Conservation (phyloP, 2,113 vertebrate species). For the Pithys albifrons region DNA sequence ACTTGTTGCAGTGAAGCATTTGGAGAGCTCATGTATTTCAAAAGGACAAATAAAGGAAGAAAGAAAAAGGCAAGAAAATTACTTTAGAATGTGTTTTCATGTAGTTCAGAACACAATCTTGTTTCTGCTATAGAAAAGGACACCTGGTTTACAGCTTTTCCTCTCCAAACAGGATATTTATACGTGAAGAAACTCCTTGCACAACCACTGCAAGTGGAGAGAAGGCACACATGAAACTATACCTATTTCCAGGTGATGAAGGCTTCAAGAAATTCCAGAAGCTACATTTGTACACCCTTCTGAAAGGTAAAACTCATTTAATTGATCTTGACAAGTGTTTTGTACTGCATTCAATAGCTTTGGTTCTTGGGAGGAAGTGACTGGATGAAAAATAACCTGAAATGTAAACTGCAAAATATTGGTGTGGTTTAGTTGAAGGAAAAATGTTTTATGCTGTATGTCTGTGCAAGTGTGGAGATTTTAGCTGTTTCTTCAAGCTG, state of each 20-base stretch:
- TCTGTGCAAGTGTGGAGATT: neutral
- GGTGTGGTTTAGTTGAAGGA: neutral
- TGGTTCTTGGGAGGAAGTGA: neutral
- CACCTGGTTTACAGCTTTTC: neutral
- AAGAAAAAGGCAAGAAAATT: neutral
- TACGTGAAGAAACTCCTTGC: neutral
- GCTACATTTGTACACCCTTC: neutral
- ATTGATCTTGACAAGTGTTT: neutral
- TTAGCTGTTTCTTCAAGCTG: neutral
- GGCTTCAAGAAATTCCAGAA: neutral
- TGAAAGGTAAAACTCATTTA: neutral
- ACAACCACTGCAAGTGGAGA: neutral
- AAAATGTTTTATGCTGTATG: neutral
- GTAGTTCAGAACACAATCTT: neutral
- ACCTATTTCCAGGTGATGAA: neutral
- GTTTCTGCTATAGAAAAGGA: neutral
- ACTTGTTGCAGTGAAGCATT: neutral
- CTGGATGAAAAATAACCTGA: neutral
- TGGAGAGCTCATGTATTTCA: neutral
- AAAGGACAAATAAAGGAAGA: neutral
- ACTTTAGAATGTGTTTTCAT: neutral
- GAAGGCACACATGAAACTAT: neutral
- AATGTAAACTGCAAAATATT: neutral
- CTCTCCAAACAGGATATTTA: neutral
- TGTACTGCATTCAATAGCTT: neutral